A percentile compares a stretch with the other conserved stretches of the same genome.
Evolutionary conservation across 2,888 invertebrate species (phyloP).

Genomic region (Lycophotia porphyrea): DNA sequence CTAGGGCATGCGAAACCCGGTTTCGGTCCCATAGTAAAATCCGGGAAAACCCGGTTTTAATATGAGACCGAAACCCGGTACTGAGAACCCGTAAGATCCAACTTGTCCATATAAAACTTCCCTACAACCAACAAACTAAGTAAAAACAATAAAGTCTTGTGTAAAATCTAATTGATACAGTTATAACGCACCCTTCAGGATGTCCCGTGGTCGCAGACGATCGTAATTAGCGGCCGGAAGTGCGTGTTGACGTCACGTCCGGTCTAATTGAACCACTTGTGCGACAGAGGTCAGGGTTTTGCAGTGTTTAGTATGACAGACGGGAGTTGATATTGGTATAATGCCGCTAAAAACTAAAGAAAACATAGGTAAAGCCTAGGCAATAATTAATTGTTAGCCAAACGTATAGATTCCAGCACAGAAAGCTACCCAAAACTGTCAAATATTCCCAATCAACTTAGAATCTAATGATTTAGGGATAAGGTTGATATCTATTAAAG

Average conservation of each 20-base stretch:
- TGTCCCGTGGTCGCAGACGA: slow-evolving; percentile 75
- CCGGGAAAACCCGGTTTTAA: too few species aligned
- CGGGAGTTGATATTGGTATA: background rate
- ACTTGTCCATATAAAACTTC: background rate
- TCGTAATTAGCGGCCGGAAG: slow-evolving; percentile 83
- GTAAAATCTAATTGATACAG: slow-evolving; percentile 53
- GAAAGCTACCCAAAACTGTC: too few species aligned
- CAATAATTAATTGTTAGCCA: too few species aligned
- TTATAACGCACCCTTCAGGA: slow-evolving; percentile 68
- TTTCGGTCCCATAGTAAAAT: too few species aligned
- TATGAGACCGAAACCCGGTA: too few species aligned
- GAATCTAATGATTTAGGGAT: too few species aligned
- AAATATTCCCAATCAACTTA: too few species aligned
- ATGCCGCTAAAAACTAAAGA: background rate
- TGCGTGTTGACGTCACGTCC: slow-evolving; percentile 85
- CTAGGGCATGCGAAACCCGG: too few species aligned
- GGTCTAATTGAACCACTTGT: slow-evolving; percentile 76
- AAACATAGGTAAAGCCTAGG: background rate
- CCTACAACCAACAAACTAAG: background rate
- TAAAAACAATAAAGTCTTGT: slow-evolving; percentile 33
- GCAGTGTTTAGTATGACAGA: slow-evolving; percentile 35
- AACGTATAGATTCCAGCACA: too few species aligned
- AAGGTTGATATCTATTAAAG: too few species aligned
- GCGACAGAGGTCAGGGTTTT: slow-evolving; percentile 81
- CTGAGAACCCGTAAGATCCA: background rate